Evolutionary conservation across 2,888 invertebrate species (phyloP).

Genomic region (Nasonia oneida): DNA sequence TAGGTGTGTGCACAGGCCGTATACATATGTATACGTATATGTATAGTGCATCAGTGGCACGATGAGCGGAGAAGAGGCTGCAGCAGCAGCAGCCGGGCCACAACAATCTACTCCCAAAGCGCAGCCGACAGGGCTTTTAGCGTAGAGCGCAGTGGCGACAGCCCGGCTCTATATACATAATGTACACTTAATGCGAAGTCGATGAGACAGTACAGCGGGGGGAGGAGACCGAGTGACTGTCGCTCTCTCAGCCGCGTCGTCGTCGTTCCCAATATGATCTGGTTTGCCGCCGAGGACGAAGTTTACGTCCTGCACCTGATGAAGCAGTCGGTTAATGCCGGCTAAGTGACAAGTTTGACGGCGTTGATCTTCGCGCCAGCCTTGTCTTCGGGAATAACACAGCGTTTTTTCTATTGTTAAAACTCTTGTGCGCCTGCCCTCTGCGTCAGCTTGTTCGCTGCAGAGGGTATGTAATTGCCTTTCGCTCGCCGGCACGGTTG

Average conservation of each 20-base stretch:
- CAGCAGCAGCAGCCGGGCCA: not conserved
- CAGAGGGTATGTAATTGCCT: no score
- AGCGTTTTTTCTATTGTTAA: no score
- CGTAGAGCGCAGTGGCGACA: not conserved
- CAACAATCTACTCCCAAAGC: constrained; percentile 53
- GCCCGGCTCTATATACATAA: constrained; percentile 37
- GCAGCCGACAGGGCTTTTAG: constrained; percentile 57
- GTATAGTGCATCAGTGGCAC: not conserved
- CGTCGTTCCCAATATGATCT: constrained; percentile 47
- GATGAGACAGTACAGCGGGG: constrained; percentile 22
- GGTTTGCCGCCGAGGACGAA: constrained; percentile 38
- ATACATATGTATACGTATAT: not conserved
- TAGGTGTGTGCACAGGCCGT: not conserved
- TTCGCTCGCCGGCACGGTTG: no score
- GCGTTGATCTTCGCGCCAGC: no score
- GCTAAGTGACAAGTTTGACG: constrained; percentile 45
- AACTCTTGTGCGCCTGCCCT: no score
- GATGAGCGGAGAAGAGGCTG: constrained; percentile 3
- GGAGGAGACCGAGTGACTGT: not conserved
- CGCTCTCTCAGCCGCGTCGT: not conserved
- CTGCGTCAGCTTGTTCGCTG: no score
- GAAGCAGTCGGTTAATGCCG: constrained; percentile 26
- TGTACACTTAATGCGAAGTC: constrained; percentile 55
- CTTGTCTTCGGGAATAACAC: no score
- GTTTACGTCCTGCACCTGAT: not conserved